Evolutionary conservation across 2,888 invertebrate species (phyloP), one percentile per base, ranked within the genome.

Genomic region (Polyommatus iphigenia): DNA sequence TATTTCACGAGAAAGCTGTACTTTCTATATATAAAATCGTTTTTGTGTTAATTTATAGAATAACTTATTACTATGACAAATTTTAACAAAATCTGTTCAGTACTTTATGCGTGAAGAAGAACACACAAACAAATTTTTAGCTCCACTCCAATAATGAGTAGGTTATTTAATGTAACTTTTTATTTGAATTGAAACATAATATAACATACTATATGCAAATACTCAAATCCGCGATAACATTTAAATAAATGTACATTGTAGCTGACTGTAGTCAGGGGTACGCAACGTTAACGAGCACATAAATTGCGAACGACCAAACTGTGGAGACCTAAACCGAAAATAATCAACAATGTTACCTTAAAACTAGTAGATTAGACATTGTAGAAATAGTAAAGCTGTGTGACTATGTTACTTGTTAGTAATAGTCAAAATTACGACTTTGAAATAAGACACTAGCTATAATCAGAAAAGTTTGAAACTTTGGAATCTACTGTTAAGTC

Each of bases 251-350:
- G 29, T 6, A 67, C 67, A 67, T 67, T 67, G 67, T n/a, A n/a
- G n/a, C n/a, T n/a, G n/a, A n/a, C n/a, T n/a, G n/a, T 32, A 67
- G 62, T 29, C 20, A 24, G 62, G 62, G 6, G 29, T 24, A 24
- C 24, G 62, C 13, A 10, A 24, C 62, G 24, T 62, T 62, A 32
- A 67, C 29, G 67, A 67, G 13, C 29, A 4, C 67, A 67, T 67
- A 67, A 67, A 67, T 32, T 67, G 4, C 62, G 3, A 62, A 32
- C 67, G 67, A 67, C 29, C 67, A 24, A 62, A 62, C 67, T 2
- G 67, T 67, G 13, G 62, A 62, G 62, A 62, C 5, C 67, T 67
- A 32, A 32, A 18, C 62, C 62, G 67, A 67, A 32, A 32, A 67
- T 67, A 62, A 24, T 24, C 62, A 67, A 67, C 67, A 67, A 32